These are phyloP conservation scores for Pachyuromys duprasi DNA, from an alignment of 2,797 vertebrate species.

Conservation along the genomic window DNA sequence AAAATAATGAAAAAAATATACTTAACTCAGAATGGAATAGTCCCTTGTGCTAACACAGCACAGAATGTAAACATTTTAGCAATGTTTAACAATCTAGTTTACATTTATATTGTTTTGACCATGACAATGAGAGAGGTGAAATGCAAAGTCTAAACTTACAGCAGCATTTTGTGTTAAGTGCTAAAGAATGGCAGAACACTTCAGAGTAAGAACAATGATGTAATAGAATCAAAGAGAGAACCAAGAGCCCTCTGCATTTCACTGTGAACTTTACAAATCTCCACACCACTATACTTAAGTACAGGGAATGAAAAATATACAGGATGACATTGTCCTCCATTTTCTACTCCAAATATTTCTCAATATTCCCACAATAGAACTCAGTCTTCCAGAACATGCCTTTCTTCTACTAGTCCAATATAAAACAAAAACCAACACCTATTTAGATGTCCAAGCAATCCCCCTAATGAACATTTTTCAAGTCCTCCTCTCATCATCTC, in stretches of 20 bases:
- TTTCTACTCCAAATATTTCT: neutral
- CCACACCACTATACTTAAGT: neutral
- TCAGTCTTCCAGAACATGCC: neutral
- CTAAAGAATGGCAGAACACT: neutral
- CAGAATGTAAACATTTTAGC: conserved; percentile 38
- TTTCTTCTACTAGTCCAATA: neutral
- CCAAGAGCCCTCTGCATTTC: neutral
- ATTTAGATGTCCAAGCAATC: neutral
- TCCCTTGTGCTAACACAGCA: neutral
- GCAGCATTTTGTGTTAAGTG: neutral
- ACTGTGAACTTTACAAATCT: neutral
- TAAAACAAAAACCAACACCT: neutral
- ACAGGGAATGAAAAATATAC: neutral
- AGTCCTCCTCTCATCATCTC: neutral
- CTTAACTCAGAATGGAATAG: conserved; percentile 9
- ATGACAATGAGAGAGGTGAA: conserved; percentile 3
- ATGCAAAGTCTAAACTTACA: neutral
- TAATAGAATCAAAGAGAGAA: neutral
- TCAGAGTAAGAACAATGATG: neutral
- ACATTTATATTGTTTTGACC: neutral
- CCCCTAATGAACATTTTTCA: neutral
- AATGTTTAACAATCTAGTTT: neutral
- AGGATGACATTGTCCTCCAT: neutral
- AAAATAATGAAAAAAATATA: neutral
- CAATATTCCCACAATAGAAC: neutral